Evolutionary conservation across 2,888 invertebrate species (phyloP).

Genomic region (Scaptomyza flava): DNA sequence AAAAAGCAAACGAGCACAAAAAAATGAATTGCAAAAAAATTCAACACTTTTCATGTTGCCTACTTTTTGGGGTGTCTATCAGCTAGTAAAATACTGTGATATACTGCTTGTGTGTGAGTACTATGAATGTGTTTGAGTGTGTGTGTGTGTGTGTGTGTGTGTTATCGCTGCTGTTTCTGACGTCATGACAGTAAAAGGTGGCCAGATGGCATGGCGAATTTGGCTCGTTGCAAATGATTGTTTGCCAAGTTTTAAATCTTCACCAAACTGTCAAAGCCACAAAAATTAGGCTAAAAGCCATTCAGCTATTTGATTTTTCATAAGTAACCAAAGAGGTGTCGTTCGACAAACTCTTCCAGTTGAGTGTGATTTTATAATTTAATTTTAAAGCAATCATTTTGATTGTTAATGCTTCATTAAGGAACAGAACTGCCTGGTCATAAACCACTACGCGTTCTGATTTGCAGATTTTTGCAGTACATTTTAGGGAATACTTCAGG

Average conservation of each 20-base stretch:
- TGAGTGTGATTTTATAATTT: too few species aligned
- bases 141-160: slow-evolving; percentile 14
- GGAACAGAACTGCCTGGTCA: too few species aligned
- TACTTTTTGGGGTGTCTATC: slow-evolving; percentile 31
- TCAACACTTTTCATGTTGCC: slow-evolving; percentile 32
- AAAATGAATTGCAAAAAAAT: not conserved
- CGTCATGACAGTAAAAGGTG: slow-evolving; percentile 21
- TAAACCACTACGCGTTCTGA: not conserved
- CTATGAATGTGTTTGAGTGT: slow-evolving; percentile 7
- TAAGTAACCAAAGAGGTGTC: slow-evolving; percentile 12
- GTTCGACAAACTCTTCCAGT: not conserved
- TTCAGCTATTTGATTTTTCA: not conserved
- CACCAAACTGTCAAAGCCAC: slow-evolving; percentile 35
- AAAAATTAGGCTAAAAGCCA: slow-evolving; percentile 3
- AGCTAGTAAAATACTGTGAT: slow-evolving; percentile 7
- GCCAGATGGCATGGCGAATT: not conserved
- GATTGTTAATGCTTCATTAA: too few species aligned
- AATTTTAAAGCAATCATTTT: too few species aligned
- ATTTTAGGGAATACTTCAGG: too few species aligned
- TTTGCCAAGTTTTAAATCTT: slow-evolving; percentile 61
- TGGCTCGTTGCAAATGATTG: slow-evolving; percentile 69
- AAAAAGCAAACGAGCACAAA: slow-evolving; percentile 1
- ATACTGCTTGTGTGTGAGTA: slow-evolving; percentile 18
- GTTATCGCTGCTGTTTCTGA: slow-evolving; percentile 38
- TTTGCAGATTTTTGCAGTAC: too few species aligned